These are phyloP conservation scores for Brenthis daphne DNA, from an alignment of 2,888 invertebrate species.

Conservation along the genomic window DNA sequence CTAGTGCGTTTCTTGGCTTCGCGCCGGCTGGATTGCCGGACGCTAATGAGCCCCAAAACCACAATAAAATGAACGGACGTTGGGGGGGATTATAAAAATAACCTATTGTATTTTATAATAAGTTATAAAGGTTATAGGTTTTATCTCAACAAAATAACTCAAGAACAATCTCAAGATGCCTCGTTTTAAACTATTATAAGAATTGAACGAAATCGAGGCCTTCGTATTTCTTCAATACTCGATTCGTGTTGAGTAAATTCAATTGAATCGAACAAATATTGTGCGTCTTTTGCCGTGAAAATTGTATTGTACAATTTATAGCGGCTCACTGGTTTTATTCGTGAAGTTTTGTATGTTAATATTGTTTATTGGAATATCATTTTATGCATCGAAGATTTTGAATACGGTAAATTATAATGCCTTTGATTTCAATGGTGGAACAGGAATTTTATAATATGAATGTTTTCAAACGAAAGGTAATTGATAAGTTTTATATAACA, in stretches of 20 bases:
- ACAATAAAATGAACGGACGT: no score
- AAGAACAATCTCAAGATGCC: neutral
- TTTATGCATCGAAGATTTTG: slow-evolving; percentile 10
- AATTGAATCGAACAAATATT: slow-evolving; percentile 52
- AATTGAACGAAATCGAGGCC: slow-evolving; percentile 23
- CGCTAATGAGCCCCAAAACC: no score
- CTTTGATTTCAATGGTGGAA: neutral
- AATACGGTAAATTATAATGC: slow-evolving; percentile 10
- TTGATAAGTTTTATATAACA: no score
- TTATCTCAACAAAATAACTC: neutral
- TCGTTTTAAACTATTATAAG: slow-evolving; percentile 27
- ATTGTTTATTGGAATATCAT: slow-evolving; percentile 27
- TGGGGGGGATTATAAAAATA: no score
- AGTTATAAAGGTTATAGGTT: neutral
- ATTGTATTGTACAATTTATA: slow-evolving; percentile 46
- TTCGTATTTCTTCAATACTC: slow-evolving; percentile 37
- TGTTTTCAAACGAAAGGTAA: no score
- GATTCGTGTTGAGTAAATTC: slow-evolving; percentile 51
- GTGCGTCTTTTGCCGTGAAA: slow-evolving; percentile 45
- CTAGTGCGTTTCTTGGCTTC: no score
- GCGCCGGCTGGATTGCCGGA: no score
- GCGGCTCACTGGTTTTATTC: slow-evolving; percentile 33
- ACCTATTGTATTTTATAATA: neutral
- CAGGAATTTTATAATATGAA: no score
- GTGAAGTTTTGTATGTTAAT: slow-evolving; percentile 28